Evolutionary conservation across 2,113 vertebrate genomes (phyloP), one percentile per base, ranked within the genome.

Genomic region (Sminthopsis crassicaudata): DNA sequence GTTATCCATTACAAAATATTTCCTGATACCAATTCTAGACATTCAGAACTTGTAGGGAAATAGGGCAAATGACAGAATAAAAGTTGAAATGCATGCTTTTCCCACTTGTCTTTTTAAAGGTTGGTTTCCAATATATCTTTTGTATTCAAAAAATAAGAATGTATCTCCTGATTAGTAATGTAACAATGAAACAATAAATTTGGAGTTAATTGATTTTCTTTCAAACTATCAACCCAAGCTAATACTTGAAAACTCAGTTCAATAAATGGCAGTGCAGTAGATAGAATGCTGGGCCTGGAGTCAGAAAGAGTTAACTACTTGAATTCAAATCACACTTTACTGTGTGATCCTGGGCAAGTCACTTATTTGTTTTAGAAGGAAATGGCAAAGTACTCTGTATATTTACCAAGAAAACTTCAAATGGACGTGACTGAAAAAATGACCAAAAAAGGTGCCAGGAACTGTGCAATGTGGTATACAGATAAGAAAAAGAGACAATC

Each of bases 91-190:
- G 30, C 26, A 0, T 0, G 48, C 19, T 24, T 52, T 93, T 48
- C 12, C 36, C 10, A 30, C 46, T 42, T 8, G 0, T 30, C 11
- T 89, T 46, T 54, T 92, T 46, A 91, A 26, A 88, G 53, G 9
- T 7, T 76, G n/a, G 57, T 26, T 76, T 89, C 92, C 88, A 88
- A 48, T 46, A n/a, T 26, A 27, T 0, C 51, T 53, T 25, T 46
- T 8, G 52, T 14, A 67, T 0, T 8, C 8, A 22, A 57, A n/a
- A n/a, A 50, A 48, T 24, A 42, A n/a, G 0, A n/a, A 22, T 76
- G 30, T 9, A 27, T 48, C 51, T 27, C 2, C 12, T 23, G 51
- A 25, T 50, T 89, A 2, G 7, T 25, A 53, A 46, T 91, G 54
- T 10, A 50, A 14, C 91, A 9, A 9, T 0, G 46, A 48, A 90